Conservation (phyloP, 2,113 vertebrate species). For the Craseonycteris thonglongyai region DNA sequence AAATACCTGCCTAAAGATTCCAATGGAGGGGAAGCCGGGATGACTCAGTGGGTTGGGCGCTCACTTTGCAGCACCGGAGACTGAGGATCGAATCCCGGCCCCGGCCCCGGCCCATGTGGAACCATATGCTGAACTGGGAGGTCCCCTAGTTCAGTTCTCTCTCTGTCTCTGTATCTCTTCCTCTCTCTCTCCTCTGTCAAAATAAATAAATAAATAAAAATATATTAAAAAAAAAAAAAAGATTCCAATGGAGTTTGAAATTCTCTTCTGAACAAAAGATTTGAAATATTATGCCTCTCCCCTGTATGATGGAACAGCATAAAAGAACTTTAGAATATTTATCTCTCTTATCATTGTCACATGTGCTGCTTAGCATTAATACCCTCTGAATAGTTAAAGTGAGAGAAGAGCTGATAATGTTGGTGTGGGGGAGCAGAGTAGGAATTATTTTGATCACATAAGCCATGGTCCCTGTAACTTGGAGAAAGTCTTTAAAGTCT, state of each 20-base stretch:
- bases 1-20: neutral
- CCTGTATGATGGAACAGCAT: neutral
- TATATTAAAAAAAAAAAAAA: too few species aligned
- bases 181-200: too few species aligned
- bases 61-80: too few species aligned
- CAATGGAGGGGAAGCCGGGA: too few species aligned
- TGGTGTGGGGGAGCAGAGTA: neutral
- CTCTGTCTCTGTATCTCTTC: too few species aligned
- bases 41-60: too few species aligned
- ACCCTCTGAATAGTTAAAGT: neutral
- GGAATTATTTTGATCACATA: neutral
- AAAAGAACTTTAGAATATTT: neutral
- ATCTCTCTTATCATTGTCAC: neutral
- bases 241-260: neutral
- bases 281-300: neutral
- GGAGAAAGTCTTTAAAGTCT: neutral
- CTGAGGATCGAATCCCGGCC: too few species aligned
- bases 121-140: too few species aligned
- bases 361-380: neutral
- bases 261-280: neutral
- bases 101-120: too few species aligned
- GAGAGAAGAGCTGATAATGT: neutral
- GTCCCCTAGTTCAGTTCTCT: too few species aligned
- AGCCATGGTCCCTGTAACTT: neutral
- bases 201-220: too few species aligned